Base-by-base conservation (phyloP, 1,140 invertebrate genomes). In the Branchinecta lynchi region DNA sequence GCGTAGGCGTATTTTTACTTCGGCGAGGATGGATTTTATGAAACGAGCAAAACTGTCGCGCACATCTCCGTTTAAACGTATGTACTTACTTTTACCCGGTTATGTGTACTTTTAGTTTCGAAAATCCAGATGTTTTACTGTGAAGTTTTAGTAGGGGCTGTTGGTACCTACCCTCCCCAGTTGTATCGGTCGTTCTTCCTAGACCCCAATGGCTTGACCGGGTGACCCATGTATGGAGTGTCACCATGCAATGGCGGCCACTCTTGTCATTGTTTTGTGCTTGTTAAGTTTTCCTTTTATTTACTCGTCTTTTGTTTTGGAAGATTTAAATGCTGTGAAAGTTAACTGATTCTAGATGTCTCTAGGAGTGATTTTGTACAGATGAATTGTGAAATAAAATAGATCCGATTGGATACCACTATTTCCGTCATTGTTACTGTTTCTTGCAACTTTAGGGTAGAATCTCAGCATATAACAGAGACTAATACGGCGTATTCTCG, bases 271-370 rank as follows among this genome's bases (percentile, higher is more conserved):
- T 60, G 51, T 60, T 12, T 60, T 60, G 51, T 60, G 51, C 51
- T 60, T 60, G 51, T 60, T 60, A 60, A 60, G 3, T 45, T 68
- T 68, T 46, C 51, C 45, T 44, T 45, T 68, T 45, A 17, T 68
- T 46, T 46, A 43, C 51, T 51, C 0, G 8, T 44, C 46, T 46
- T 67, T 17, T 60, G 17, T 60, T 17, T 44, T 32, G 6, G 9
- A 32, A 67, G 66, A 20, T 44, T 67, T 67, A 45, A 45, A 45
- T 45, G 68, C 32, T 68, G 68, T 45, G 45, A 15, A 68, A 44
- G 12, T 43, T 68, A 45, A n/a, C 32, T 44, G 45, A 45, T 68
- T 68, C 44, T 17, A 68, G 68, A 17, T 68, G 44, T 68, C 32
- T 60, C 51, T 60, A 60, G 51, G 51, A 60, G 17, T 60, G 17